These are phyloP conservation scores for Agrotis segetum DNA, from an alignment of 2,888 invertebrate genomes.

Conservation along the genomic window DNA sequence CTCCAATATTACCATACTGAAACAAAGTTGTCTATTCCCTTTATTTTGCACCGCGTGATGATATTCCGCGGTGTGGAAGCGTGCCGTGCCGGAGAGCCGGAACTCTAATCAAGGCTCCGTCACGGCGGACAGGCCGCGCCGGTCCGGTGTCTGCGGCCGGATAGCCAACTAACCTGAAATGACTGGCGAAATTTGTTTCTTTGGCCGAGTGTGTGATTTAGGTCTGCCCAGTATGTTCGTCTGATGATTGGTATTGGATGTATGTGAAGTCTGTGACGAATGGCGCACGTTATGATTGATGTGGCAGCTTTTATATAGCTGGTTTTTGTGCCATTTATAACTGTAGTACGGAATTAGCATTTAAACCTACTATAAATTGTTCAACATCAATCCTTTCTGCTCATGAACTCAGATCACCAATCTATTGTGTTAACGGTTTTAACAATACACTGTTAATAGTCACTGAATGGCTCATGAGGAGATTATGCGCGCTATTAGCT, in stretches of 20 bases:
- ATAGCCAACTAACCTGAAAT: slow-evolving; percentile 55
- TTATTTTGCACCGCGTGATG: slow-evolving; percentile 57
- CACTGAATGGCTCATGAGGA: not conserved
- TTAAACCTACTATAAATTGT: too few species aligned
- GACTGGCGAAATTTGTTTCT: slow-evolving; percentile 59
- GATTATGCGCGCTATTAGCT: not conserved
- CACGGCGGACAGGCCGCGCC: slow-evolving; percentile 54
- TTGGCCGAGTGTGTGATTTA: slow-evolving; percentile 45
- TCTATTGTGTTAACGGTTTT: not conserved
- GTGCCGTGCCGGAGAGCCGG: slow-evolving; percentile 54
- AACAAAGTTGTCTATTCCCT: slow-evolving; percentile 56
- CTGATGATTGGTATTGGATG: slow-evolving; percentile 26
- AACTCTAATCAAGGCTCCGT: slow-evolving; percentile 65
- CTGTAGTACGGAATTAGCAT: not conserved
- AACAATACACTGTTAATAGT: not conserved
- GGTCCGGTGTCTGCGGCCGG: slow-evolving; percentile 43
- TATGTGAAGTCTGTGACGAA: not conserved
- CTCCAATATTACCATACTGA: slow-evolving; percentile 53
- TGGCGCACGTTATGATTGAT: not conserved
- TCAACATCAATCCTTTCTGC: too few species aligned
- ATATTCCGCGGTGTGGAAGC: slow-evolving; percentile 49
- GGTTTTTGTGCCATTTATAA: not conserved
- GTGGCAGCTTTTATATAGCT: not conserved
- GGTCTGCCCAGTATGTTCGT: slow-evolving; percentile 7
- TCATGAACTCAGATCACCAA: not conserved